Evolutionary conservation across 2,797 vertebrate species (phyloP).

Genomic region (Orientallactaga sibirica): DNA sequence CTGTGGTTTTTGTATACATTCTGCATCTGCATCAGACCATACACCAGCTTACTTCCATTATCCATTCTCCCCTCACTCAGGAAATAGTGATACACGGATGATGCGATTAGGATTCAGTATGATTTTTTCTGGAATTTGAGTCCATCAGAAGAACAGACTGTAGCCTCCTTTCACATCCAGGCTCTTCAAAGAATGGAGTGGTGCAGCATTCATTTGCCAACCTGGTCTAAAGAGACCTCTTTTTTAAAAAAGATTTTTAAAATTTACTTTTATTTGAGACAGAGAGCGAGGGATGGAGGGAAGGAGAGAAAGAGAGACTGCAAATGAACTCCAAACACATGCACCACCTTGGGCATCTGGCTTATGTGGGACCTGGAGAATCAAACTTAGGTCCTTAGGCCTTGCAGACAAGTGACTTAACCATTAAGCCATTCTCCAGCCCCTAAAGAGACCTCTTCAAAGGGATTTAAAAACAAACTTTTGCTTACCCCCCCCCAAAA

Average conservation of each 20-base stretch:
- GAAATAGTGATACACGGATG: not conserved
- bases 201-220: not conserved
- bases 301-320: too few species aligned
- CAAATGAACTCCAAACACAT: too few species aligned
- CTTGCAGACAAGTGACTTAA: not conserved
- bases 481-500: too few species aligned
- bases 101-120: not conserved
- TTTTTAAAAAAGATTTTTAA: not conserved
- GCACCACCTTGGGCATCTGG: too few species aligned
- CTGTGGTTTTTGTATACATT: not conserved
- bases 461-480: slow-evolving; percentile 24
- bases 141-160: not conserved
- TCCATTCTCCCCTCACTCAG: not conserved
- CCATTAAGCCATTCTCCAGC: not conserved
- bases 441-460: not conserved
- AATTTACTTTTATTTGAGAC: too few species aligned
- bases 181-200: not conserved
- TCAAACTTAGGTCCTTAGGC: not conserved
- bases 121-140: slow-evolving; percentile 17
- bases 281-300: too few species aligned
- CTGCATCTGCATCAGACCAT: not conserved
- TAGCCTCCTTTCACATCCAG: not conserved
- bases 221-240: not conserved
- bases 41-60: not conserved
- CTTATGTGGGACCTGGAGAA: too few species aligned